Evolutionary conservation across 1,140 invertebrate species (phyloP), one percentile per base, ranked within the genome.

Genomic region (Hylaeus anthracinus): DNA sequence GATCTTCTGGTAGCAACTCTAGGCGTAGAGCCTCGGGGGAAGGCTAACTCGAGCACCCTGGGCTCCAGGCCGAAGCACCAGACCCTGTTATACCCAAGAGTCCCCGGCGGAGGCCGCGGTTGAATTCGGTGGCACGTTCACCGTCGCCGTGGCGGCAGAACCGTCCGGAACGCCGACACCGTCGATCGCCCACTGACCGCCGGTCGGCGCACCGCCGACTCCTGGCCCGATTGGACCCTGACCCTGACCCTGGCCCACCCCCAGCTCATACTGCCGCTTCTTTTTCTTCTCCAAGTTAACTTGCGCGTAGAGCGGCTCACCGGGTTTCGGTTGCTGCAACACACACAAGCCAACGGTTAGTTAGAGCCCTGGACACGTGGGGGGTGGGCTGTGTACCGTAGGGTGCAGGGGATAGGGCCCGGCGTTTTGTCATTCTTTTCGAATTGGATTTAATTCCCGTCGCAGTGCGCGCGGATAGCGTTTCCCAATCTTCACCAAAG

Each of bases 261-360:
- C 90, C 92, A 93, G 90, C 88, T 94, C 94, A 88, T 93, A 94
- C 88, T 95, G 95, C 77, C 95, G 94, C 90, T 95, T 96, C 89
- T 96, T 95, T 92, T 97, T 97, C 94, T 96, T 96, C 91, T 96
- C 96, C 92, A 96, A 95, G 91, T 97, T 97, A 85, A 97, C 96
- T 94, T 97, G 96, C 90, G 96, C 96, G 93, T 97, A 97, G 60
- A 97, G 94, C 85, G 96, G 96, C 93, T 97, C 96, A 88, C 94
- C 95, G 84, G 95, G 94, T 93, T 95, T 94, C 86, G 94, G 92
- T 93, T 95, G 94, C 93, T 95, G 92, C 90, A 94, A 94, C 92
- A 94, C 90, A 93, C 91, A 92, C 90, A 90, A 92, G 91, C 85
- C 91, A 92, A 92, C 91, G 90, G 90, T 91, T 87, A 87, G 77